Base-by-base conservation (phyloP, 2,113 vertebrate species). In the Alethe castanea region DNA sequence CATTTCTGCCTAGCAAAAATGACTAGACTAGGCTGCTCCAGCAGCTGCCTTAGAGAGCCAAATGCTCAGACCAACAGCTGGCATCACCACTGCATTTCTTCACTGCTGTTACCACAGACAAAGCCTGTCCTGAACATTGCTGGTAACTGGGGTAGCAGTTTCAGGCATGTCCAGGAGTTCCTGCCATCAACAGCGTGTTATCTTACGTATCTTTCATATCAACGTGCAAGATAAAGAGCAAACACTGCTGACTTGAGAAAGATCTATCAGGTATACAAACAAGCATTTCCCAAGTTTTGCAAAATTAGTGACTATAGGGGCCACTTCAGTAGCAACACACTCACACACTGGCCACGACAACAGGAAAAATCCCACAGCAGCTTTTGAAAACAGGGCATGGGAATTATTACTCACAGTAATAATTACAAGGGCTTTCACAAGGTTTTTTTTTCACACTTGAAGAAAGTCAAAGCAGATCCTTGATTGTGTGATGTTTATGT, bases 91-190 rank as follows among this genome's bases (percentile, higher is more conserved):
- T 19, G 14, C 33, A 6, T 33, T 65, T 82, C 81, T 7, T 33
- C 45, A 26, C 45, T 44, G 31, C 70, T 36, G 11, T 26, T 17
- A 45, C 2, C 79, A 13, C 0, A 0, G 7, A 12, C 81, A 74
- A 50, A 83, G 28, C 29, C 17, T 65, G 40, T 12, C 22, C 25
- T 7, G 3, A 40, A 18, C 69, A 14, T 8, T 45, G 57, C 64
- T 48, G 72, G 17, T 15, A 50, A 60, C 5, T 4, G 1, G 11
- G 71, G 23, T 6, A 38, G n/a, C 47, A 87, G 16, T 22, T 85
- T 76, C 54, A 44, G 45, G 88, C 5, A 2, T 9, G 5, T 24
- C 48, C 72, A 71, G 72, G 14, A 89, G 50, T 25, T 86, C 54
- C 71, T 26, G 5, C 23, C 38, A 57, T 69, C 62, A 61, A 31